Percentiles rank a stretch among this genome's conserved stretches.
Evolutionary conservation across 2,888 invertebrate species (phyloP).

Genomic region (Apodemia zela): DNA sequence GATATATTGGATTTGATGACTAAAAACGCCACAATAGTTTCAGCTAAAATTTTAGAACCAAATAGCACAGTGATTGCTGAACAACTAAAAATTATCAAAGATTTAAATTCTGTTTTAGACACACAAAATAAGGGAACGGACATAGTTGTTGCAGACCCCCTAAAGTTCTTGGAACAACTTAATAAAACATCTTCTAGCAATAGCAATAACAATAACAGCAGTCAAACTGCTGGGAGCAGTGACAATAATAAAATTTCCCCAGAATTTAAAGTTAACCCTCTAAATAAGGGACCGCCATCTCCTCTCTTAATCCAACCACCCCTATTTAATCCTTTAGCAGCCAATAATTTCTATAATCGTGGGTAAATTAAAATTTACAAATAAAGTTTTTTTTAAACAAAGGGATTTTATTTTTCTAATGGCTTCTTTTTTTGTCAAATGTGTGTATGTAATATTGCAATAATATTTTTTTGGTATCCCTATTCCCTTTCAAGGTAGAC

Average conservation of each 20-base stretch:
- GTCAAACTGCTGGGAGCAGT: not conserved
- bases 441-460: no score
- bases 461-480: no score
- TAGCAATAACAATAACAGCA: not conserved
- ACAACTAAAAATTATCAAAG: conserved; percentile 37
- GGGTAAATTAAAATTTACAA: no score
- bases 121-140: not conserved
- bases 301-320: not conserved
- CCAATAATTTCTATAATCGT: no score
- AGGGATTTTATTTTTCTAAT: no score
- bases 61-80: conserved; percentile 34
- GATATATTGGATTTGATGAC: conserved; percentile 44
- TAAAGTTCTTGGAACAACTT: not conserved
- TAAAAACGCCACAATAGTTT: conserved; percentile 46
- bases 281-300: not conserved
- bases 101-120: conserved; percentile 39
- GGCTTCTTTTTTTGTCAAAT: no score
- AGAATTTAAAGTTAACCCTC: not conserved
- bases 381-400: no score
- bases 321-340: no score
- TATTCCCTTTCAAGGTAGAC: no score
- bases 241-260: not conserved
- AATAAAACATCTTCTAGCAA: not conserved
- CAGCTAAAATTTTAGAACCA: conserved; percentile 43
- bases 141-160: not conserved